Evolutionary conservation across 2,797 vertebrate species (phyloP), one percentile per base, ranked within the genome.

Genomic region (Mergus octosetaceus): DNA sequence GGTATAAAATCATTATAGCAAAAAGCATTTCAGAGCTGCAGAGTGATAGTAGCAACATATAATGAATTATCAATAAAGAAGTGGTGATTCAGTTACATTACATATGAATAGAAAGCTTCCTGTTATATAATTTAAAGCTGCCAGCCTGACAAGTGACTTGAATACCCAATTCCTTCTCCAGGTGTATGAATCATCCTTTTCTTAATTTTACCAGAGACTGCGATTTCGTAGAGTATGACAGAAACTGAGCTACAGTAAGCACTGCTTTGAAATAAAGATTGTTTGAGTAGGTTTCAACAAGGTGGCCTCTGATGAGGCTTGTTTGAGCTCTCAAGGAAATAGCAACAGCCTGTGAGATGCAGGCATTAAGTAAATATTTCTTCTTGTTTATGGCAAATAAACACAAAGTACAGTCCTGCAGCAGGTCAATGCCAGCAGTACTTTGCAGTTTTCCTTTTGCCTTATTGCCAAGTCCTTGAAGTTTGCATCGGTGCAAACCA

Each of bases 31-130:
- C 96, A 93, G 96, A 97, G 96, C 97, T 83, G 74, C 79, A 73
- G 97, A 83, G 65, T 89, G 93, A 95, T 94, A 92, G 96, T 32
- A 70, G 97, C 95, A 96, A 97, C 95, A 97, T 96, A 95, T 98
- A 98, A 98, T 98, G 98, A 98, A 98, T 98, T 98, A 98, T 98
- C 98, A 97, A 97, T 98, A 98, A 97, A 96, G 96, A 97, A 89
- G 92, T 74, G 95, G 95, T 91, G 97, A 97, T 97, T 97, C 95
- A 45, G 96, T 98, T 98, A 97, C 91, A 96, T 97, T 96, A 95
- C 90, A 94, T 94, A 93, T 66, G 96, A 97, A 97, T 96, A 97
- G 96, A 98, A 98, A 97, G 97, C 96, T 97, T 98, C 98, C 97
- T 97, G 97, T 97, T 97, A 93, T 96, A 90, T 97, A 91, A 95